phyloP scores from a whole-genome alignment of 2,113 vertebrate genomes.

The Gymnocephalus cernua region DNA sequence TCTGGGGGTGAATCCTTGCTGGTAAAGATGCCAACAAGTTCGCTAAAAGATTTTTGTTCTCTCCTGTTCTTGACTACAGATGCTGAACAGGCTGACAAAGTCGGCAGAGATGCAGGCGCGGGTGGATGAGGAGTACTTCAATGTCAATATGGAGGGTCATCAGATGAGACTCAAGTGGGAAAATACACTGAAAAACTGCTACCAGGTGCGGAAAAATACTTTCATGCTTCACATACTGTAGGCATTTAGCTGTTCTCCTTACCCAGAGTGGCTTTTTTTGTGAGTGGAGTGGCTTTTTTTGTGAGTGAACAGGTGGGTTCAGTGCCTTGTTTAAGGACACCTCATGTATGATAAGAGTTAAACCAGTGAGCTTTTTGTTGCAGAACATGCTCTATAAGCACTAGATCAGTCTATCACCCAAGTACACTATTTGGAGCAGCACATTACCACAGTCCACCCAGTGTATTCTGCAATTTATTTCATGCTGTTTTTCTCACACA shows the following conservation, averaged over 20 bases:
- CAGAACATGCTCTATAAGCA: slow-evolving; percentile 18
- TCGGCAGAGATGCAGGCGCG: slow-evolving; percentile 86
- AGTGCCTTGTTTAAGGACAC: slow-evolving; percentile 19
- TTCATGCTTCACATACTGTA: slow-evolving; percentile 51
- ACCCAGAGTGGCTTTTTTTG: slow-evolving; percentile 7
- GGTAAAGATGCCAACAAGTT: background rate
- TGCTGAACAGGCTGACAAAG: slow-evolving; percentile 90
- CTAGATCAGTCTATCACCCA: background rate
- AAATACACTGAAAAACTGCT: slow-evolving; percentile 88
- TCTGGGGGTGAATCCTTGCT: background rate
- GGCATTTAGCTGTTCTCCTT: slow-evolving; percentile 28
- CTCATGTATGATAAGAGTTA: slow-evolving; percentile 11
- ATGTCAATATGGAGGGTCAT: slow-evolving; percentile 88
- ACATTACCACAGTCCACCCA: background rate
- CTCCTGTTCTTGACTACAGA: slow-evolving; percentile 73
- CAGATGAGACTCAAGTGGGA: slow-evolving; percentile 90
- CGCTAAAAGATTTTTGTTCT: background rate
- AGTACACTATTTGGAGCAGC: background rate
- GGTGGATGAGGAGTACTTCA: slow-evolving; percentile 90
- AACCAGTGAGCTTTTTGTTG: slow-evolving; percentile 13
- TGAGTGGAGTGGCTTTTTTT: slow-evolving; percentile 15
- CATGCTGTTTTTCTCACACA: background rate
- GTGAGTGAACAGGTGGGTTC: slow-evolving; percentile 1
- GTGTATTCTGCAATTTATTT: background rate
- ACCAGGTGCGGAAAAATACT: slow-evolving; percentile 80